phyloP scores from a whole-genome alignment of 2,888 invertebrate genomes.

The Trichacis sp. region DNA sequence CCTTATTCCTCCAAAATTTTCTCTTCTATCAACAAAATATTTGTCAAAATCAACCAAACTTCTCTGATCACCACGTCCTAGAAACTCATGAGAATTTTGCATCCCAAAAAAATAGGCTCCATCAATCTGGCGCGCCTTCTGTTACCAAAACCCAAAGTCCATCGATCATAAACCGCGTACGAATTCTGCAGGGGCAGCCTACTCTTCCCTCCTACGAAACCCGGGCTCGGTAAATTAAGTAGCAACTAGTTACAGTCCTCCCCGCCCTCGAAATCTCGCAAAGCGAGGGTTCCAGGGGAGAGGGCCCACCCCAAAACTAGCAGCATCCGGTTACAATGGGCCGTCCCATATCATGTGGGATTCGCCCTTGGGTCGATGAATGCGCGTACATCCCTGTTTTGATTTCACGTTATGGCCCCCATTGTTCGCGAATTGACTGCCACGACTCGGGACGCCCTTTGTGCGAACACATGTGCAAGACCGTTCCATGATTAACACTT shows the following conservation, averaged over 20 bases:
- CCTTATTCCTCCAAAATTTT: too few relatives aligned
- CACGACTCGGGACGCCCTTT: conserved; percentile 35
- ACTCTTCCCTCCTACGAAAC: conserved; percentile 39
- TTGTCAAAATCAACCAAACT: too few relatives aligned
- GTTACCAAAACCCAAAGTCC: conserved; percentile 30
- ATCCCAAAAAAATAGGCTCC: neutral
- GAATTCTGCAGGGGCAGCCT: conserved; percentile 35
- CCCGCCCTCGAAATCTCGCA: conserved; percentile 35
- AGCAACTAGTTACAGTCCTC: conserved; percentile 62
- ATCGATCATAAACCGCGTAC: conserved; percentile 35
- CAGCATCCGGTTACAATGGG: conserved; percentile 61
- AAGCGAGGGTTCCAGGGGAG: conserved; percentile 24
- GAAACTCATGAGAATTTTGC: too few relatives aligned
- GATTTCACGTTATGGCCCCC: conserved; percentile 44
- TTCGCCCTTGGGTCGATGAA: conserved; percentile 41
- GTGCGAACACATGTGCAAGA: conserved; percentile 39
- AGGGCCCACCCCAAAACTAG: conserved; percentile 36
- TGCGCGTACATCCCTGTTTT: conserved; percentile 41
- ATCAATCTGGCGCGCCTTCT: neutral
- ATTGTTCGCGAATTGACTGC: conserved; percentile 63
- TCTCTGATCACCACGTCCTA: too few relatives aligned
- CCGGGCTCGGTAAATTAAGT: conserved; percentile 62
- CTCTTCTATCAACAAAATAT: too few relatives aligned
- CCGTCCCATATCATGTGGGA: conserved; percentile 46
- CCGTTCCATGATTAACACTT: conserved; percentile 20